Evolutionary conservation across 92 coral and sea anemone genomes (phyloP).

Genomic region (Actinernus sp.): DNA sequence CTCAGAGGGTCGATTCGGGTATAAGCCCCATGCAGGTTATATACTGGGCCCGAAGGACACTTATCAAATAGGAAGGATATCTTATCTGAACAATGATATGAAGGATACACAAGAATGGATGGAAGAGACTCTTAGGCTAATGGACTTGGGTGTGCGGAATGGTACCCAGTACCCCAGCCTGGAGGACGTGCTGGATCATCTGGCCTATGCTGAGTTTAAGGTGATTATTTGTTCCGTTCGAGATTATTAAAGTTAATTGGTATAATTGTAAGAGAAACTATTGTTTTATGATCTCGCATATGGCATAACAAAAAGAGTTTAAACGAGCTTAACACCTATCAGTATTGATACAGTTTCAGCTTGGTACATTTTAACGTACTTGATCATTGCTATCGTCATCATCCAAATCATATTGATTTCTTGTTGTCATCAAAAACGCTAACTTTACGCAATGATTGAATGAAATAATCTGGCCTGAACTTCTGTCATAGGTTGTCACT

Average conservation of each 20-base stretch:
- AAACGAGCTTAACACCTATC: too few species aligned
- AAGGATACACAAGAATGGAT: constrained; percentile 82
- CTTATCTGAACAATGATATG: constrained; percentile 70
- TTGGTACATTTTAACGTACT: too few species aligned
- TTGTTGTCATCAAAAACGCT: too few species aligned
- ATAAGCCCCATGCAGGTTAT: constrained; percentile 14
- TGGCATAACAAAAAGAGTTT: too few species aligned
- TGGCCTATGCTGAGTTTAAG: constrained; percentile 90
- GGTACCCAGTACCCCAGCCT: constrained; percentile 43
- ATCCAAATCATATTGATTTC: too few species aligned
- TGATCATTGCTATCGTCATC: too few species aligned
- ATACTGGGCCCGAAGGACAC: constrained; percentile 75
- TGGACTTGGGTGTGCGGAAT: constrained; percentile 61
- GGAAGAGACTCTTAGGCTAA: constrained; percentile 81
- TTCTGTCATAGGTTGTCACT: too few species aligned
- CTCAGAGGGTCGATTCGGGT: constrained; percentile 79
- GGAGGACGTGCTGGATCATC: constrained; percentile 81
- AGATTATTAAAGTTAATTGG: neutral
- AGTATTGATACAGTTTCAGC: too few species aligned
- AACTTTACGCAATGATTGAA: too few species aligned
- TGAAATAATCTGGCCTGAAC: too few species aligned
- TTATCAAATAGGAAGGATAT: constrained; percentile 80
- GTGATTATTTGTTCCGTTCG: constrained; percentile 29
- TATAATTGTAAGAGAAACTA: too few species aligned
- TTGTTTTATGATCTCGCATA: too few species aligned